A percentile compares a stretch with the other conserved stretches of the same genome.
phyloP scores from a whole-genome alignment of 2,888 invertebrate species.

The Timandra comae region DNA sequence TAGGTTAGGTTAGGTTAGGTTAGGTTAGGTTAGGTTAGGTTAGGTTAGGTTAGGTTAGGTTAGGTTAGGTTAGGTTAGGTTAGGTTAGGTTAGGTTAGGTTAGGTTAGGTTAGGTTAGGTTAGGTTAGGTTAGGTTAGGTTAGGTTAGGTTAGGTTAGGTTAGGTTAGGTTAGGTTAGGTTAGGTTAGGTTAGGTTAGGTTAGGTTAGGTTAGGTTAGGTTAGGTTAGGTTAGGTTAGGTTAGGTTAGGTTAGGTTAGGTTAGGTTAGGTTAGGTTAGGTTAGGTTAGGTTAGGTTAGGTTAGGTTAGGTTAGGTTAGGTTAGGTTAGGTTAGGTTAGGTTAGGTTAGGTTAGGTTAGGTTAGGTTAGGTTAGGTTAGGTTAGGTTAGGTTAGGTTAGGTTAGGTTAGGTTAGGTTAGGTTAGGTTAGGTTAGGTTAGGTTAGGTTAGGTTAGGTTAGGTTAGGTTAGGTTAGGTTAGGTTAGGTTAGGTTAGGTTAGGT shows the following conservation, averaged over 20 bases:
- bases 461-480: constrained; percentile 13
- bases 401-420: constrained; percentile 15
- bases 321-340: constrained; percentile 18
- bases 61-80: constrained; percentile 4
- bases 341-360: constrained; percentile 17
- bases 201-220: constrained; percentile 19
- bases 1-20: constrained; percentile 1
- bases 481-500: constrained; percentile 14
- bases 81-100: constrained; percentile 2
- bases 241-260: constrained; percentile 19
- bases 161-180: constrained; percentile 9
- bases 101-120: constrained; percentile 7
- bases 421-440: constrained; percentile 15
- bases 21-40: constrained; percentile 9
- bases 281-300: constrained; percentile 19
- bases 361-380: constrained; percentile 17
- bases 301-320: constrained; percentile 17
- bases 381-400: constrained; percentile 14
- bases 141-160: constrained; percentile 11
- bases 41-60: constrained; percentile 8
- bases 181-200: constrained; percentile 14
- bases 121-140: constrained; percentile 7
- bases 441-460: constrained; percentile 15
- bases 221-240: constrained; percentile 19
- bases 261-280: constrained; percentile 20